Conservation (phyloP, 92 coral and sea anemone genomes). For the Paragorgia papillata region DNA sequence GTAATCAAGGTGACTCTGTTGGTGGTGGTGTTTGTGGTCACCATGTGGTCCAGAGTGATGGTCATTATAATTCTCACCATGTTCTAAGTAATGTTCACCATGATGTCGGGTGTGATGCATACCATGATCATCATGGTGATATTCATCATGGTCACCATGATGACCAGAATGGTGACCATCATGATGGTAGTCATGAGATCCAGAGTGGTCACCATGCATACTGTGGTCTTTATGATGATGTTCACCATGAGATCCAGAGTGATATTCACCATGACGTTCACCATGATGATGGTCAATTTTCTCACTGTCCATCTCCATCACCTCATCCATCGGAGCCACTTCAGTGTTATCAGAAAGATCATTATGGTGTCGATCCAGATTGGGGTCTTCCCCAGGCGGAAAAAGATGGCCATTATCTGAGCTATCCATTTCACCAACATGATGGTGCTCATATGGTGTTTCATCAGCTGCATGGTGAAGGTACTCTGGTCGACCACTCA, state of each 20-base stretch:
- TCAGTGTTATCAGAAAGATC: constrained; percentile 70
- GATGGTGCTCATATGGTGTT: constrained; percentile 44
- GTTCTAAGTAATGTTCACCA: background rate
- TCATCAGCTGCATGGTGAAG: constrained; percentile 66
- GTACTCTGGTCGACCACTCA: constrained; percentile 51
- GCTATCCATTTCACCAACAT: constrained; percentile 72
- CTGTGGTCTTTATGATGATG: background rate
- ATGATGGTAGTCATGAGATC: background rate
- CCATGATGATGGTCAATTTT: background rate
- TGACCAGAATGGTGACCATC: constrained; percentile 16
- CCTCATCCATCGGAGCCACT: constrained; percentile 94
- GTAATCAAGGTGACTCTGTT: background rate
- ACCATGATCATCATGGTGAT: background rate
- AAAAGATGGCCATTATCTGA: constrained; percentile 58
- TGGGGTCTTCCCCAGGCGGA: constrained; percentile 61
- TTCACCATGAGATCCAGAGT: background rate
- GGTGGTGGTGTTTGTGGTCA: background rate
- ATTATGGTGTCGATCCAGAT: constrained; percentile 10
- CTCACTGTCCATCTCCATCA: background rate
- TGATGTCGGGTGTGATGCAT: background rate
- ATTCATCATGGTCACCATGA: background rate
- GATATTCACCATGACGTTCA: background rate
- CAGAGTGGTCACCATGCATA: constrained; percentile 2
- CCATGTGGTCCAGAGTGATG: constrained; percentile 19
- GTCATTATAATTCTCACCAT: background rate